Evolutionary conservation across 2,797 vertebrate species (phyloP), one percentile per base, ranked within the genome.

Genomic region (Rhadinocentrus ornatus): DNA sequence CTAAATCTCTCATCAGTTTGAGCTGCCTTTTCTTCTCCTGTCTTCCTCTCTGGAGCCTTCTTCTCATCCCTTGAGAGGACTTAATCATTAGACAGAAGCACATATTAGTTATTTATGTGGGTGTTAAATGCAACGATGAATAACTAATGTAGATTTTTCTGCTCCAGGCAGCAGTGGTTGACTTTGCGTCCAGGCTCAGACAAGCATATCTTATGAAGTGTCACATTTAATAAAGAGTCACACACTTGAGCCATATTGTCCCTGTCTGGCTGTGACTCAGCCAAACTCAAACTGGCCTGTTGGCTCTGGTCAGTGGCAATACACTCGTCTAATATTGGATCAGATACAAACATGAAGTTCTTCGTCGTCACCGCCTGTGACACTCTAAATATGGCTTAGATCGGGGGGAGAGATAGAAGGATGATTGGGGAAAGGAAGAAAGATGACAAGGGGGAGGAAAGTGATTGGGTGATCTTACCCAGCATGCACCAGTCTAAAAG

Each of bases 81-180:
- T 89, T 75, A 89, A 87, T 92, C 87, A 89, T 86, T 82, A 81
- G 31, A 82, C 74, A 53, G 62, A 82, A 82, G 77, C 80, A 89
- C 81, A 89, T 90, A 87, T 90, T 88, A 89, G 89, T 84, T 87
- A 88, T 90, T 87, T 79, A 85, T 89, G 85, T 89, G 84, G 85
- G 89, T 69, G 84, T 84, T 83, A 75, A 87, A 85, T 44, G 68
- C 80, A 59, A 31, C 37, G 71, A 87, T 77, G 86, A 83, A 86
- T 82, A 87, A 80, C 73, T 75, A 77, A 80, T 88, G 84, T 80
- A 77, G 83, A 87, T 89, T 74, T 79, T 70, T 75, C 81, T 39
- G 73, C 82, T 77, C 65, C 55, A 70, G 54, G 77, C 31, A 2
- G 52, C 57, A 69, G 79, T 61, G 35, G 66, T 73, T 62, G 80